Conservation (phyloP, 1,140 invertebrate genomes). For the Spodoptera frugiperda region DNA sequence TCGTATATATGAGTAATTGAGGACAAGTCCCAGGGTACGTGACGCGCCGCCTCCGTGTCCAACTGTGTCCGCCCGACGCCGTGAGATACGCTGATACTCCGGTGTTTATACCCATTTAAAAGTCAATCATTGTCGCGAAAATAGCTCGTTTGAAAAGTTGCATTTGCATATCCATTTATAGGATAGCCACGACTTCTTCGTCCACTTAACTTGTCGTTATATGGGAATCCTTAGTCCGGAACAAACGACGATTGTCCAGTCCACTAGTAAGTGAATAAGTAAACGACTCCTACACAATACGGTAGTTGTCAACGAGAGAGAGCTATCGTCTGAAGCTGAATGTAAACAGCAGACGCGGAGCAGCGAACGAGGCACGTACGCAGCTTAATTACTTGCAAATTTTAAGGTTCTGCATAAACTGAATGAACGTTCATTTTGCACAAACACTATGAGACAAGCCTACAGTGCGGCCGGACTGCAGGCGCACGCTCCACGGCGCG, state of each 20-base stretch:
- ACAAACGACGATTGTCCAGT: slow-evolving; percentile 47
- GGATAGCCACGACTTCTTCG: slow-evolving; percentile 56
- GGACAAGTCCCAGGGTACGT: slow-evolving; percentile 49
- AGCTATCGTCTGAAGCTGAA: slow-evolving; percentile 41
- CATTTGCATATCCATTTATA: slow-evolving; percentile 63
- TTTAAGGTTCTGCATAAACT: slow-evolving; percentile 46
- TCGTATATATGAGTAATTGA: slow-evolving; percentile 64
- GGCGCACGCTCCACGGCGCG: slow-evolving; percentile 51
- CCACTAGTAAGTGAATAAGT: slow-evolving; percentile 44
- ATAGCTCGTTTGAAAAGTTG: slow-evolving; percentile 55
- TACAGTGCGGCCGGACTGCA: slow-evolving; percentile 52
- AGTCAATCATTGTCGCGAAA: slow-evolving; percentile 70
- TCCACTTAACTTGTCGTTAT: slow-evolving; percentile 60
- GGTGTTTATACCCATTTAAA: slow-evolving; percentile 65
- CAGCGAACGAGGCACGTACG: slow-evolving; percentile 34
- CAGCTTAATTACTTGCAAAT: slow-evolving; percentile 48
- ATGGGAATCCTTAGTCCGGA: slow-evolving; percentile 51
- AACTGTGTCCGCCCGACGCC: slow-evolving; percentile 8
- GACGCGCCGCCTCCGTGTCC: slow-evolving; percentile 36
- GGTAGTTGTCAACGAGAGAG: slow-evolving; percentile 37
- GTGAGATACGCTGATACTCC: slow-evolving; percentile 58
- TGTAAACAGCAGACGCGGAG: not conserved
- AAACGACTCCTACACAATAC: slow-evolving; percentile 44
- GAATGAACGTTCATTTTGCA: slow-evolving; percentile 70
- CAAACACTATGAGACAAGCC: slow-evolving; percentile 63